Percentiles rank a stretch among this genome's conserved stretches.
Conservation (phyloP, 1,140 invertebrate species). For the Chrysoperla carnea region DNA sequence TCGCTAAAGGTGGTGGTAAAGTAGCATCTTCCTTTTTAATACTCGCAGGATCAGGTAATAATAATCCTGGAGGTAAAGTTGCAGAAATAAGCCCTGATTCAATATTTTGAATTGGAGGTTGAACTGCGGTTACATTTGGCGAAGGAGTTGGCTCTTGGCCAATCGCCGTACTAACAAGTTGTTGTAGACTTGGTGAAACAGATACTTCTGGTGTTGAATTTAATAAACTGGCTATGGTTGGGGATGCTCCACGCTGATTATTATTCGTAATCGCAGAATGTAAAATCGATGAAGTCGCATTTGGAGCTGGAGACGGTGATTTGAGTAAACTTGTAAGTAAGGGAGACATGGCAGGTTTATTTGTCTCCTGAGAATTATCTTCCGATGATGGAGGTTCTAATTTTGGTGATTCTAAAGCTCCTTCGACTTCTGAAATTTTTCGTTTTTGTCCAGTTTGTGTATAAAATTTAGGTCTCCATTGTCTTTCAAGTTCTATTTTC, state of each 20-base stretch:
- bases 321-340: conserved; percentile 67
- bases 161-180: conserved; percentile 22
- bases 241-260: conserved; percentile 12
- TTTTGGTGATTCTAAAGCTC: conserved; percentile 22
- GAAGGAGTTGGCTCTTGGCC: conserved; percentile 20
- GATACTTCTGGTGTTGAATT: conserved; percentile 28
- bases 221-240: conserved; percentile 35
- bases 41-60: background rate
- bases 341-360: conserved; percentile 36
- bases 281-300: conserved; percentile 23
- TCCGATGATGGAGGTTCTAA: conserved; percentile 3
- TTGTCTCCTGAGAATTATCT: conserved; percentile 7
- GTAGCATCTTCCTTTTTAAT: background rate
- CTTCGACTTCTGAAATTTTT: conserved; percentile 17
- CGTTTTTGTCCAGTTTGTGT: conserved; percentile 13
- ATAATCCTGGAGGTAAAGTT: background rate
- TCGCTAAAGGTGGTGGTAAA: background rate
- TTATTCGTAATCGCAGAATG: conserved; percentile 22
- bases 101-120: conserved; percentile 1
- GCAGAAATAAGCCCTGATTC: conserved; percentile 13
- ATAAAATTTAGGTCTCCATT: conserved; percentile 27
- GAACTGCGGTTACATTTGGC: conserved; percentile 22
- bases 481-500: conserved; percentile 33
- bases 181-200: conserved; percentile 24
- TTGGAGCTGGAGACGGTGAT: conserved; percentile 37